Conservation (phyloP, 2,113 vertebrate genomes). For the Thinocorus orbignyianus region DNA sequence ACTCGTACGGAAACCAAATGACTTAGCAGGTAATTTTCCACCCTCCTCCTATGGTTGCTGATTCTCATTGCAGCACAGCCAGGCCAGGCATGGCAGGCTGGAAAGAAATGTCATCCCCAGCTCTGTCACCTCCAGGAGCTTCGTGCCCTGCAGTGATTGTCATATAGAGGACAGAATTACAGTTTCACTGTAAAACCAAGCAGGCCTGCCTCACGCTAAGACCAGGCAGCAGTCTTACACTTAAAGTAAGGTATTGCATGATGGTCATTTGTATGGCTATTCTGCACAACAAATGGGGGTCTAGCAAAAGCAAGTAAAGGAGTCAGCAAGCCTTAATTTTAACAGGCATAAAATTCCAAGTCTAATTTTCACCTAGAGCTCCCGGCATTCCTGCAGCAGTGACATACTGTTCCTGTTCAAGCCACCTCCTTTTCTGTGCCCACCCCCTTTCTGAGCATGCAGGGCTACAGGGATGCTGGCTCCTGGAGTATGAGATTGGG, state of each 20-base stretch:
- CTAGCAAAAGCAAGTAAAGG: neutral
- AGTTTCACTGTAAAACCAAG: neutral
- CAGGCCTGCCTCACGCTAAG: neutral
- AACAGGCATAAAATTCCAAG: neutral
- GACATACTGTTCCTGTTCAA: neutral
- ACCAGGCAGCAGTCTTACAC: neutral
- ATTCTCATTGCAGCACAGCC: neutral
- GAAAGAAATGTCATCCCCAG: neutral
- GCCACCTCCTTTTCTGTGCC: neutral
- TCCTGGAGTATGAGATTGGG: neutral
- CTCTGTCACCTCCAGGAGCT: neutral
- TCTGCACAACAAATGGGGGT: accelerated
- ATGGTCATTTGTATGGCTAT: neutral
- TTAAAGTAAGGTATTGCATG: neutral
- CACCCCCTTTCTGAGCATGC: neutral
- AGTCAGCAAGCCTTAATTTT: neutral
- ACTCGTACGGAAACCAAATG: neutral
- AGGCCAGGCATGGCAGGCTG: neutral
- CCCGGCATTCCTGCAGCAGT: accelerated
- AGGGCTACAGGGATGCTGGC: accelerated
- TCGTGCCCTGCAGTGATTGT: neutral
- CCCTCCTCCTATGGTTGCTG: neutral
- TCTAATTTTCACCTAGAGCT: neutral
- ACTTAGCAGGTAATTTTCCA: neutral
- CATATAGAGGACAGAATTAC: neutral